phyloP scores from a whole-genome alignment of 2,888 invertebrate species.

The Encarsia formosa region DNA sequence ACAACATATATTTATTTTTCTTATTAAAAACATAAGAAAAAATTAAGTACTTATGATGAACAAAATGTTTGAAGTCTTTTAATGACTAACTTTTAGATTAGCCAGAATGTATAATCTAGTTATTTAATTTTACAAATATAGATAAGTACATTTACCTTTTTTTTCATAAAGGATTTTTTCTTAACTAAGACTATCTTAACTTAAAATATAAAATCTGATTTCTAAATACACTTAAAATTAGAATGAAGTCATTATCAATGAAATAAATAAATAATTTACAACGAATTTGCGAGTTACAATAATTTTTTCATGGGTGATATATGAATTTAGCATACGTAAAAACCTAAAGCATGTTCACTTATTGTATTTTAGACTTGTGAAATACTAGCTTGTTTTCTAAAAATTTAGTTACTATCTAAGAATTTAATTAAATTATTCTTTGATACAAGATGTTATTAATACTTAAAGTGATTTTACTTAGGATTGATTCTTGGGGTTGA shows the following conservation, averaged over 20 bases:
- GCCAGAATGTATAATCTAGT: conserved; percentile 9
- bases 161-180: conserved; percentile 17
- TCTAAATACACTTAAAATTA: conserved; percentile 21
- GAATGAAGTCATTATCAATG: conserved; percentile 16
- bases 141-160: conserved; percentile 26
- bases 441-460: conserved; percentile 26
- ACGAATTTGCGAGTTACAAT: conserved; percentile 16
- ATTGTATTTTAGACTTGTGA: conserved; percentile 9
- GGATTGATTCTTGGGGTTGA: conserved; percentile 78
- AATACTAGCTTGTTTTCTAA: conserved; percentile 16
- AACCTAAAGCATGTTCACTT: conserved; percentile 16
- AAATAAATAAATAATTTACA: conserved; percentile 27
- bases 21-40: conserved; percentile 1
- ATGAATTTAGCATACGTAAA: conserved; percentile 14
- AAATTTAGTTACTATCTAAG: conserved; percentile 16
- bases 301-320: conserved; percentile 2
- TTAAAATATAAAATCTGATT: conserved; percentile 18
- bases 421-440: conserved; percentile 27
- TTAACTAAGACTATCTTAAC: neutral
- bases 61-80: conserved; percentile 19
- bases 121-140: conserved; percentile 17
- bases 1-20: conserved; percentile 4
- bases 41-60: conserved; percentile 11
- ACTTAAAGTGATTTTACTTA: conserved; percentile 45
- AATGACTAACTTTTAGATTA: conserved; percentile 24